Percentiles rank a stretch among this genome's conserved stretches.
Conservation (phyloP, 2,113 vertebrate genomes). For the Cochlearius cochlearius region DNA sequence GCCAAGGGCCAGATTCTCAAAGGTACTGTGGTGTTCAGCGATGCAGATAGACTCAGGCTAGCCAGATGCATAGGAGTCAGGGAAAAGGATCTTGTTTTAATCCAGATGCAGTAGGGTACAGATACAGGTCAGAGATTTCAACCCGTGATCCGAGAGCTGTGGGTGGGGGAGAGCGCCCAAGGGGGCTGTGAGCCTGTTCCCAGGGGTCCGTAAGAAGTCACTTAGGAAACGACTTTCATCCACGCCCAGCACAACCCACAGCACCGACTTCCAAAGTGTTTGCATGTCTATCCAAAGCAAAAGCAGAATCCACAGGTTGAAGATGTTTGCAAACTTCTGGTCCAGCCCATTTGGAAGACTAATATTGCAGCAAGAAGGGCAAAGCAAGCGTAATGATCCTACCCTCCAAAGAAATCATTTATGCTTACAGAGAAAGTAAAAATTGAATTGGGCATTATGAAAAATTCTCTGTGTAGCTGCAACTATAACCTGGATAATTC, state of each 20-base stretch:
- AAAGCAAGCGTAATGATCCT: not conserved
- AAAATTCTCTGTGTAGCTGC: conserved; percentile 29
- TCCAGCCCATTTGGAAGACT: not conserved
- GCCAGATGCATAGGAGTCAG: not conserved
- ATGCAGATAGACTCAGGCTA: not conserved
- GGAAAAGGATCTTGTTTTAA: not conserved
- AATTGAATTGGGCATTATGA: conserved; percentile 44
- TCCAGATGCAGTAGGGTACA: not conserved
- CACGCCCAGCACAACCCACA: not conserved
- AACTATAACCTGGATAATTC: conserved; percentile 45
- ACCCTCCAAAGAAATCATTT: not conserved
- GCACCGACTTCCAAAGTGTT: not conserved
- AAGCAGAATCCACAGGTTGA: not conserved
- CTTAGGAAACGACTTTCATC: not conserved
- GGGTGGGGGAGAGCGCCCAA: accelerated
- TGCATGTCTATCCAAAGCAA: not conserved
- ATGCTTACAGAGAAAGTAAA: conserved; percentile 3
- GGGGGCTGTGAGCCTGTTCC: not conserved
- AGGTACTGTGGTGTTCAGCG: not conserved
- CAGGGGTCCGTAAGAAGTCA: not conserved
- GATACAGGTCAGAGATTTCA: not conserved
- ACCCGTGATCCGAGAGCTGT: not conserved
- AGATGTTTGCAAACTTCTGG: not conserved
- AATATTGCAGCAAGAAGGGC: not conserved
- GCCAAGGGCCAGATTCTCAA: not conserved